Percentiles rank a stretch among this genome's conserved stretches.
phyloP scores from a whole-genome alignment of 2,113 vertebrate genomes.

The Piprites chloris region DNA sequence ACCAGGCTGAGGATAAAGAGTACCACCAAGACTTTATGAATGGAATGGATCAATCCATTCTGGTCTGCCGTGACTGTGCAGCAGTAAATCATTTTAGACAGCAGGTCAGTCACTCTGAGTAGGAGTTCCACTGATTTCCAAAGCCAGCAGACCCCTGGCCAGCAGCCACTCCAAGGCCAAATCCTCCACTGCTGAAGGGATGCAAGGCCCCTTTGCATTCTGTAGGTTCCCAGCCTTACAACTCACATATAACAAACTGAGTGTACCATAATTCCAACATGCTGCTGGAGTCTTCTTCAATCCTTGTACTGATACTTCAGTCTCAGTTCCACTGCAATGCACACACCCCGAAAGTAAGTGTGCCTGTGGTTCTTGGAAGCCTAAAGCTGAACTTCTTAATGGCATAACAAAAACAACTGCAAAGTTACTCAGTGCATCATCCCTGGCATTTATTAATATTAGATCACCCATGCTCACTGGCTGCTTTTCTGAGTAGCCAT shows the following conservation, averaged over 20 bases:
- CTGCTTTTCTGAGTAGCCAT: background rate
- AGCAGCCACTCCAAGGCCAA: background rate
- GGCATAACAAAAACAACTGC: conserved; percentile 33
- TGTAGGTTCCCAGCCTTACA: background rate
- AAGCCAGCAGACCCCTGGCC: background rate
- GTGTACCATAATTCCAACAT: fast-evolving
- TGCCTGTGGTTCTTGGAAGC: background rate
- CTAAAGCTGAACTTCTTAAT: background rate
- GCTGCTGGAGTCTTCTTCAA: background rate
- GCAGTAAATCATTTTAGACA: background rate
- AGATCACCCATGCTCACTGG: conserved; percentile 3
- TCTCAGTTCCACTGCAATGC: background rate
- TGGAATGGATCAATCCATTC: background rate
- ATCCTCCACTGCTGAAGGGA: background rate
- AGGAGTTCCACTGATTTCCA: background rate
- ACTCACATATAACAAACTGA: background rate
- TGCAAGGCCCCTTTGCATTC: background rate
- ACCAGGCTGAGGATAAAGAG: background rate
- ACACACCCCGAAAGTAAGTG: background rate
- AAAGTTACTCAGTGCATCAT: background rate
- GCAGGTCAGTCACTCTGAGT: background rate
- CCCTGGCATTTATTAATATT: conserved; percentile 18
- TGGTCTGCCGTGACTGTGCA: fast-evolving
- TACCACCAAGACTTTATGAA: background rate
- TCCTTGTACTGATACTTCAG: background rate